A percentile compares a stretch with the other conserved stretches of the same genome.
These are phyloP conservation scores for Sympetrum striolatum DNA, from an alignment of 2,888 invertebrate genomes.

Conservation along the genomic window DNA sequence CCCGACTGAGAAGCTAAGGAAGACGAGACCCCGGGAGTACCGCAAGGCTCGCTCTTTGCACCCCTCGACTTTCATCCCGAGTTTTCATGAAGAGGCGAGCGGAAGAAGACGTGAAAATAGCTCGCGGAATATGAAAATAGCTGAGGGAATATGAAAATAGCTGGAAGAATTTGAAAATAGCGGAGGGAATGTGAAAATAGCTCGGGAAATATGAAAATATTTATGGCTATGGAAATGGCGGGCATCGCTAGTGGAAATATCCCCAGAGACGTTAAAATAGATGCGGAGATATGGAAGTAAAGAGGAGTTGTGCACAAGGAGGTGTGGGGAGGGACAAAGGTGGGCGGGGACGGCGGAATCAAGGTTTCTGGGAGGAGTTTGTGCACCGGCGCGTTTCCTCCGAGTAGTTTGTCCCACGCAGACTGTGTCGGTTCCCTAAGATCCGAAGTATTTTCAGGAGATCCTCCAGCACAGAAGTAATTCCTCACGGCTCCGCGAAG, in stretches of 20 bases:
- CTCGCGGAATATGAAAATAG: neutral
- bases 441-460: too few species aligned
- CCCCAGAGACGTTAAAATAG: constrained; percentile 2
- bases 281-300: constrained; percentile 21
- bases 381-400: too few species aligned
- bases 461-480: too few species aligned
- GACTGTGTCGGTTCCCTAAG: too few species aligned
- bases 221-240: neutral
- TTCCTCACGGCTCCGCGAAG: too few species aligned
- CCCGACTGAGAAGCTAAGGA: neutral
- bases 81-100: constrained; percentile 1
- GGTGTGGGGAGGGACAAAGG: neutral
- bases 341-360: neutral
- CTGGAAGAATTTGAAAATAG: neutral
- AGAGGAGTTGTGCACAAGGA: neutral
- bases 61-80: constrained; percentile 4
- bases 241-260: neutral
- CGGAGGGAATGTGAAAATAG: neutral
- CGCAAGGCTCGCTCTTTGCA: neutral
- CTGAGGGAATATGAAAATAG: constrained; percentile 11
- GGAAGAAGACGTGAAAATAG: neutral
- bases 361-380: neutral
- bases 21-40: neutral
- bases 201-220: neutral
- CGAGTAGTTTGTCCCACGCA: too few species aligned